Conservation (phyloP, 2,888 invertebrate genomes). For the Coronaproctus castanopsis region DNA sequence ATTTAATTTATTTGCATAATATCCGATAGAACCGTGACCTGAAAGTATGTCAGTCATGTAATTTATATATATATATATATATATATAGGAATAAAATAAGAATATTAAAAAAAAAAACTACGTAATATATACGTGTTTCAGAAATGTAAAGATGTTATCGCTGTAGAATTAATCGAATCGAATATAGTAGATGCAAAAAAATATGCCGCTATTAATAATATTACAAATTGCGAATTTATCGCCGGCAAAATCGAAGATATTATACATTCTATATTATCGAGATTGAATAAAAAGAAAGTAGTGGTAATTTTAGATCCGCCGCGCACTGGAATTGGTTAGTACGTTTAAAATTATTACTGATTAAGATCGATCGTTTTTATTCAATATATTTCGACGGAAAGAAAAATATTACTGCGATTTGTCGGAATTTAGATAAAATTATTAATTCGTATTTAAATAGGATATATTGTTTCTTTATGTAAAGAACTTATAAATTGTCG, state of each 20-base stretch:
- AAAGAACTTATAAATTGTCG: no score
- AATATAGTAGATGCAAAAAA: slow-evolving; percentile 37
- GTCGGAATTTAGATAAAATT: no score
- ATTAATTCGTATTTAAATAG: no score
- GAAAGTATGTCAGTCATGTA: no score
- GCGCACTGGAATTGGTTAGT: slow-evolving; percentile 32
- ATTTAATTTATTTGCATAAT: no score
- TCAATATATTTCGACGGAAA: neutral
- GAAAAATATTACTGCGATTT: no score
- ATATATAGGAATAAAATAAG: no score
- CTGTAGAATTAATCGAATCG: slow-evolving; percentile 34
- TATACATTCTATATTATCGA: slow-evolving; percentile 25
- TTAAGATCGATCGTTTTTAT: neutral
- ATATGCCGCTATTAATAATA: slow-evolving; percentile 34
- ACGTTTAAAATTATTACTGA: no score
- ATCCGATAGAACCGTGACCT: no score
- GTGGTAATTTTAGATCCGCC: slow-evolving; percentile 42
- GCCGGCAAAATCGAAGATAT: slow-evolving; percentile 37
- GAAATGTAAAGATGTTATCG: slow-evolving; percentile 29
- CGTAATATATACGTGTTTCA: slow-evolving; percentile 10
- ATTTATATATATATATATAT: no score
- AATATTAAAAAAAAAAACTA: no score
- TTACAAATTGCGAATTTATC: slow-evolving; percentile 30
- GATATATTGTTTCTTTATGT: no score
- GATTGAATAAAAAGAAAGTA: slow-evolving; percentile 23